Percentiles rank a stretch among this genome's conserved stretches.
These are phyloP conservation scores for Clinocottus analis DNA, from an alignment of 2,113 vertebrate species.

Conservation along the genomic window DNA sequence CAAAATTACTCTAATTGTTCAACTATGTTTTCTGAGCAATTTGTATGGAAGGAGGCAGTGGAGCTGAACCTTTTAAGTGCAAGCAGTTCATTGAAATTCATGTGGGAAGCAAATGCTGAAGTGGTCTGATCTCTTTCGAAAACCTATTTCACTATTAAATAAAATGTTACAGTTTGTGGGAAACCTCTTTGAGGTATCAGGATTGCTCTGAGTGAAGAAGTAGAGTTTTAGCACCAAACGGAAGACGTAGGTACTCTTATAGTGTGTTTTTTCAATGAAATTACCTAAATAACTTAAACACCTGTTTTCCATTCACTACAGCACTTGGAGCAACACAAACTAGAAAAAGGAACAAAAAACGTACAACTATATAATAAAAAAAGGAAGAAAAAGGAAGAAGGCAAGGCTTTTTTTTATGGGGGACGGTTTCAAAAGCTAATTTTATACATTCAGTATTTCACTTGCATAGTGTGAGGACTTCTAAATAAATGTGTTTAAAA, in stretches of 20 bases:
- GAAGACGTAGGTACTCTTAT: neutral
- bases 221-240: slow-evolving; percentile 4
- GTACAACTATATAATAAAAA: neutral
- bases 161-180: slow-evolving; percentile 48
- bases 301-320: no score
- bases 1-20: slow-evolving; percentile 61
- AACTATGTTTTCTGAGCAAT: slow-evolving; percentile 31
- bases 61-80: slow-evolving; percentile 52
- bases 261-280: neutral
- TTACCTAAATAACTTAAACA: slow-evolving; percentile 10
- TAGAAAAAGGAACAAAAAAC: neutral
- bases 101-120: slow-evolving; percentile 47
- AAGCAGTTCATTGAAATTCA: slow-evolving; percentile 71
- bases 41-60: slow-evolving; percentile 29
- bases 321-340: neutral
- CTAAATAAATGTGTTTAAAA: neutral
- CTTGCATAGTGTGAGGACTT: neutral
- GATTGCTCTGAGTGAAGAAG: slow-evolving; percentile 5
- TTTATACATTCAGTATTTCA: neutral
- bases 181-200: slow-evolving; percentile 19
- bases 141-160: slow-evolving; percentile 50
- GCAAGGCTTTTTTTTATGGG: neutral
- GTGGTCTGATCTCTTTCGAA: slow-evolving; percentile 50
- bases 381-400: neutral
- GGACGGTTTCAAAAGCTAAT: neutral